These are phyloP conservation scores for Fistularia commersonii DNA, from an alignment of 2,797 vertebrate genomes.

Conservation along the genomic window DNA sequence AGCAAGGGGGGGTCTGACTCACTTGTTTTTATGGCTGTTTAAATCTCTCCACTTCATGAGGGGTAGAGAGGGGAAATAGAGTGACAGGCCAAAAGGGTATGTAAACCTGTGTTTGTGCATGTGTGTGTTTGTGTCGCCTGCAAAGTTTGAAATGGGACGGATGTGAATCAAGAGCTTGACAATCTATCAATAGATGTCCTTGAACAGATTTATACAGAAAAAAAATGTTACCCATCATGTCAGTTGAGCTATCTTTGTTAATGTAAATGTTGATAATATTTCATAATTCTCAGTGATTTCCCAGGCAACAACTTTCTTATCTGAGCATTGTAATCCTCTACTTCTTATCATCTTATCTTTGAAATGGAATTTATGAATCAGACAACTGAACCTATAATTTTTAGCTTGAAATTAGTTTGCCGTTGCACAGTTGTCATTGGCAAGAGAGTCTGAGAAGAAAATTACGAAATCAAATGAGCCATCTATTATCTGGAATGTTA, in stretches of 20 bases:
- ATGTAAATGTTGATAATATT: too few relatives aligned
- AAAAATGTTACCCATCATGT: too few relatives aligned
- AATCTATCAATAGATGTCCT: too few relatives aligned
- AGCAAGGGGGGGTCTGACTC: slow-evolving; percentile 48
- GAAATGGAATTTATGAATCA: slow-evolving; percentile 3
- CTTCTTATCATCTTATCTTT: not conserved
- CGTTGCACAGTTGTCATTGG: slow-evolving; percentile 12
- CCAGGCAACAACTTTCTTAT: not conserved
- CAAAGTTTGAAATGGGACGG: too few relatives aligned
- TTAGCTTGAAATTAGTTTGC: slow-evolving; percentile 16
- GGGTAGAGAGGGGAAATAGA: slow-evolving; percentile 9
- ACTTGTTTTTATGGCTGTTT: slow-evolving; percentile 49
- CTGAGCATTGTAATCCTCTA: slow-evolving; percentile 9
- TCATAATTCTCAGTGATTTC: too few relatives aligned
- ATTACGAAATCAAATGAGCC: not conserved
- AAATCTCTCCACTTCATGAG: slow-evolving; percentile 33
- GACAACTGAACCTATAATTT: slow-evolving; percentile 8
- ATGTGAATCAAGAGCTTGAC: too few relatives aligned
- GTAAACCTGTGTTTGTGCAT: too few relatives aligned
- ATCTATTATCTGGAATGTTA: slow-evolving; percentile 6
- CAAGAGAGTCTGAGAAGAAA: slow-evolving; percentile 4
- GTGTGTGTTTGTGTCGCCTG: too few relatives aligned
- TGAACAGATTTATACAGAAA: too few relatives aligned
- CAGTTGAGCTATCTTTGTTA: too few relatives aligned
- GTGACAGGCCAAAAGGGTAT: not conserved